Conservation (phyloP, 2,888 invertebrate species). For the Deroplatys truncata region DNA sequence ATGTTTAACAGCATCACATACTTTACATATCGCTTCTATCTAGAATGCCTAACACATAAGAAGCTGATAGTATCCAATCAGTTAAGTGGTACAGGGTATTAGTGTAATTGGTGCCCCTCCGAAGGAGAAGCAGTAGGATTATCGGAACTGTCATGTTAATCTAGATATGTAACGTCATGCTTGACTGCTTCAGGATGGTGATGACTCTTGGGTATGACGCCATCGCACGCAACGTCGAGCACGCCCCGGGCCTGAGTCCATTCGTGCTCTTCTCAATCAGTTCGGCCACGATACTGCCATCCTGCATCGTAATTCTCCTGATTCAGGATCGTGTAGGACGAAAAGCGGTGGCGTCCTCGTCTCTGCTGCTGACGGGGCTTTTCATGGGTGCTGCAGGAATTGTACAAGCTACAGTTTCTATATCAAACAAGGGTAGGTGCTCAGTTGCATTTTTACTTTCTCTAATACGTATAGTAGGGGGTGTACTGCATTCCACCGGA, state of each 20-base stretch:
- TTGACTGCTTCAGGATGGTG: slow-evolving; percentile 48
- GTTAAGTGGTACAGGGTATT: too few species aligned
- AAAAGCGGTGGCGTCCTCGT: slow-evolving; percentile 53
- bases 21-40: too few species aligned
- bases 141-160: too few species aligned
- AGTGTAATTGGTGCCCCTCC: too few species aligned
- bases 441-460: not conserved
- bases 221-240: slow-evolving; percentile 55
- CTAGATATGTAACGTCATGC: too few species aligned
- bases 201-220: slow-evolving; percentile 58
- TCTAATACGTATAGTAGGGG: too few species aligned
- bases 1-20: too few species aligned
- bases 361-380: slow-evolving; percentile 50
- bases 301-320: slow-evolving; percentile 48
- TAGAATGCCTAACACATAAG: too few species aligned
- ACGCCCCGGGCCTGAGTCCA: slow-evolving; percentile 50
- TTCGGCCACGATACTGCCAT: slow-evolving; percentile 54
- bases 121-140: too few species aligned
- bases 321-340: slow-evolving; percentile 47
- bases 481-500: too few species aligned
- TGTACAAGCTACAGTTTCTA: slow-evolving; percentile 40
- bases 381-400: slow-evolving; percentile 49
- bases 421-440: slow-evolving; percentile 30
- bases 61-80: too few species aligned
- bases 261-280: slow-evolving; percentile 54